Conservation (phyloP, 2,113 vertebrate species). For the Grammomys surdaster region DNA sequence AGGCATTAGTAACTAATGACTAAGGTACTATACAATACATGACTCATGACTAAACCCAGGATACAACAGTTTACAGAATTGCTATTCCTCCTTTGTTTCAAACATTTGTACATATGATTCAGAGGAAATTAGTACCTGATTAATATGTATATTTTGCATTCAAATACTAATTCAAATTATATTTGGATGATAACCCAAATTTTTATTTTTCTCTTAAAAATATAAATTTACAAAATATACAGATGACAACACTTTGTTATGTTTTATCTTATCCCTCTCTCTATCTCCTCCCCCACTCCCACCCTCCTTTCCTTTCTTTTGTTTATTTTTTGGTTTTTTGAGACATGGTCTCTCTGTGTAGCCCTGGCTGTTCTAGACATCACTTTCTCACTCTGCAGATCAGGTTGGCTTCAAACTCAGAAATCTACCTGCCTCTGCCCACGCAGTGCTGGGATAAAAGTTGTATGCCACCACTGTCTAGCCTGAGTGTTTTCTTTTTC, state of each 20-base stretch:
- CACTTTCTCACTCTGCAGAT: not conserved
- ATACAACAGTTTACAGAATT: constrained; percentile 77
- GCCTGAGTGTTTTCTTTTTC: not conserved
- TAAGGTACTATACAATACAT: constrained; percentile 72
- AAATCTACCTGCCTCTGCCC: not conserved
- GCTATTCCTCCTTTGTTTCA: constrained; percentile 70
- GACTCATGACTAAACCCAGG: constrained; percentile 64
- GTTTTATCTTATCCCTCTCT: not conserved
- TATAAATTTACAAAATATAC: constrained; percentile 33
- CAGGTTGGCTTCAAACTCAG: not conserved
- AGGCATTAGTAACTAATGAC: constrained; percentile 80
- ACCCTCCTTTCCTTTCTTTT: not conserved
- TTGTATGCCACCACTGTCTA: not conserved
- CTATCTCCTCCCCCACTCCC: not conserved
- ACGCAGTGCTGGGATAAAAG: not conserved
- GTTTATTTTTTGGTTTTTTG: not conserved
- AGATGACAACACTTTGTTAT: constrained; percentile 27
- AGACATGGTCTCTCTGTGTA: not conserved
- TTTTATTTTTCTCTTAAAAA: constrained; percentile 47
- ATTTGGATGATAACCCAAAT: constrained; percentile 38
- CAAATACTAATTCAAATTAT: constrained; percentile 51
- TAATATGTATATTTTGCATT: constrained; percentile 60
- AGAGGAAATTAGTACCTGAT: constrained; percentile 64
- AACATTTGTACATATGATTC: constrained; percentile 70
- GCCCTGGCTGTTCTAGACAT: not conserved